Conservation (phyloP, 2,888 invertebrate genomes). For the Drosophila bunnanda region DNA sequence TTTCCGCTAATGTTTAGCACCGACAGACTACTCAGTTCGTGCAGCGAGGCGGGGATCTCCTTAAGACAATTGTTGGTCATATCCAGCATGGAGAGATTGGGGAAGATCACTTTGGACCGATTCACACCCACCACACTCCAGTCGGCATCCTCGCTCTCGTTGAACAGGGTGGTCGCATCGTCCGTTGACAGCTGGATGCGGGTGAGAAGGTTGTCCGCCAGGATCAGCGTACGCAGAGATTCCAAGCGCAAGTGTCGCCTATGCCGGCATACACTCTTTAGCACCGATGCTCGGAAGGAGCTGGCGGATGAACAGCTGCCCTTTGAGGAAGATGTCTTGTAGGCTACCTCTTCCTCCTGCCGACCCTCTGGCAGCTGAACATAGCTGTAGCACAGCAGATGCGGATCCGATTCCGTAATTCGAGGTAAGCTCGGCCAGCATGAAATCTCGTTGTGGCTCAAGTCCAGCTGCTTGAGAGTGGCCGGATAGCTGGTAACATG, state of each 20-base stretch:
- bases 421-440: constrained; percentile 95
- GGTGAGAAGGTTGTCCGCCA: constrained; percentile 94
- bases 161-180: constrained; percentile 89
- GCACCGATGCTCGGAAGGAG: constrained; percentile 89
- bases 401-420: constrained; percentile 87
- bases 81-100: constrained; percentile 97
- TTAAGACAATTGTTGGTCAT: constrained; percentile 94
- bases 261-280: constrained; percentile 93
- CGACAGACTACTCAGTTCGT: constrained; percentile 94
- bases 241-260: constrained; percentile 91
- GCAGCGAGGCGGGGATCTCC: constrained; percentile 92
- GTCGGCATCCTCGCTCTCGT: constrained; percentile 87
- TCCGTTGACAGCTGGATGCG: constrained; percentile 92
- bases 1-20: constrained; percentile 93
- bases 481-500: constrained; percentile 95
- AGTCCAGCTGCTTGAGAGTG: constrained; percentile 94
- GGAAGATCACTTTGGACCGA: constrained; percentile 92
- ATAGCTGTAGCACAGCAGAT: constrained; percentile 90
- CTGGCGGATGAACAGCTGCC: constrained; percentile 85
- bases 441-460: constrained; percentile 95
- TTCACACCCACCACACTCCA: constrained; percentile 86
- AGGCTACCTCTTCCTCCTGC: constrained; percentile 68
- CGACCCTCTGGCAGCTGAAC: constrained; percentile 60
- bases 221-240: constrained; percentile 85
- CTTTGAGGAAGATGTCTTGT: constrained; percentile 64